Evolutionary conservation across 2,888 invertebrate species (phyloP).

Genomic region (Smittia aterrima): DNA sequence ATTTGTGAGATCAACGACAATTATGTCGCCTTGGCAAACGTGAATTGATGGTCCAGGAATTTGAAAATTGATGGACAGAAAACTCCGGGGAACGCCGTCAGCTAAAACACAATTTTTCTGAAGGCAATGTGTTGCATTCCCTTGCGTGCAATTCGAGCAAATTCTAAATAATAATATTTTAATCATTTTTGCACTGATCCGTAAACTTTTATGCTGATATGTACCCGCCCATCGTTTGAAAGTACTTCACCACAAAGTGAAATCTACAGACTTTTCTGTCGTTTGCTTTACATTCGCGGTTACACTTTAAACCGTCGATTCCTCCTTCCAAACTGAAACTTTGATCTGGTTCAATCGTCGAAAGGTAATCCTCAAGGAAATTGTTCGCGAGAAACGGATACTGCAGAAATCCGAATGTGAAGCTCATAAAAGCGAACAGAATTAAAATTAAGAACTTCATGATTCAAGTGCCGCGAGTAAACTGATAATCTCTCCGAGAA

Average conservation of each 20-base stretch:
- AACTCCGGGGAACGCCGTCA: constrained; percentile 55
- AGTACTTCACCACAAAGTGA: constrained; percentile 53
- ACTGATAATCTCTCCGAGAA: background rate
- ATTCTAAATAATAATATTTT: constrained; percentile 48
- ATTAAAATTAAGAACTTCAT: background rate
- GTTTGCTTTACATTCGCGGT: constrained; percentile 45
- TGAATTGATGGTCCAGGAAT: constrained; percentile 58
- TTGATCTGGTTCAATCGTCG: background rate
- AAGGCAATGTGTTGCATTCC: constrained; percentile 51
- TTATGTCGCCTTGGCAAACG: constrained; percentile 77
- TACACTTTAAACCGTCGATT: constrained; percentile 46
- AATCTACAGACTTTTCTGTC: constrained; percentile 51
- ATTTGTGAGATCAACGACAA: constrained; percentile 78
- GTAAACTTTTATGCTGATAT: background rate
- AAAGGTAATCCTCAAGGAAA: background rate
- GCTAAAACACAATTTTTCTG: constrained; percentile 56
- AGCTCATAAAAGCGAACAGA: background rate
- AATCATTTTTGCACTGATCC: background rate
- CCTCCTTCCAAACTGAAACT: background rate
- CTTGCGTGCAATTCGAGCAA: constrained; percentile 54
- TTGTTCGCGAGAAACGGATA: constrained; percentile 21
- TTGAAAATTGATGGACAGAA: constrained; percentile 55
- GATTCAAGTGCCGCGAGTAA: background rate
- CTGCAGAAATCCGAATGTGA: background rate
- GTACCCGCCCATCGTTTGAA: constrained; percentile 52